Evolutionary conservation across 2,797 vertebrate genomes (phyloP), one percentile per base, ranked within the genome.

Genomic region (Enteromius fasciolatus): DNA sequence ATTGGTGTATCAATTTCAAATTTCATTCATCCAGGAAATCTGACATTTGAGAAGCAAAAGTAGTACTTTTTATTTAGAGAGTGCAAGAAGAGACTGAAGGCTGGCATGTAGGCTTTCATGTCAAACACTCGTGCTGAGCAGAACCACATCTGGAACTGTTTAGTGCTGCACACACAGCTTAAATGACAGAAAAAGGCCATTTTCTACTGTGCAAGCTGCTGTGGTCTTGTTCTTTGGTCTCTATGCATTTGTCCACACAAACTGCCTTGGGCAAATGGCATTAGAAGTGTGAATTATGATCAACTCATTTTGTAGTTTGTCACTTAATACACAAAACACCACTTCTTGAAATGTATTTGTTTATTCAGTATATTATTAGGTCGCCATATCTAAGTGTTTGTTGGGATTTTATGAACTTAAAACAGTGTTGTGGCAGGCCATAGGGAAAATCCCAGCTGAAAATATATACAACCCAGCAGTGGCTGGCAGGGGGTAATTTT

Each of bases 111-210:
- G 54, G 15, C 20, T 83, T 83, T 79, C 69, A 76, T 50, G 72
- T 59, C 86, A 85, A 85, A 76, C 74, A 57, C 76, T 76, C 75
- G 54, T 78, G 59, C 73, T 57, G 72, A 84, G 67, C 83, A 81
- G 83, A 59, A 76, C 48, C 73, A 90, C 87, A 90, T 90, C 89
- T 90, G 87, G 84, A 87, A 87, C 57, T 70, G 74, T 84, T 90
- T 89, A 90, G 73, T 57, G 67, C 76, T 76, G 82, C 50, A 41
- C n/a, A 66, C 50, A 41, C n/a, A 66, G 70, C 82, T 88, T 77
- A 73, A 83, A 80, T 75, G 80, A 82, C 85, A 85, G 57, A 83
- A 79, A 63, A 67, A 5, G 28, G 63, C 54, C 63, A 72, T 84
- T 87, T 87, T 81, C 80, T 84, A 66, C 77, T 82, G 72, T 69